phyloP scores from a whole-genome alignment of 1,140 invertebrate species.

The Drosophila parvula region DNA sequence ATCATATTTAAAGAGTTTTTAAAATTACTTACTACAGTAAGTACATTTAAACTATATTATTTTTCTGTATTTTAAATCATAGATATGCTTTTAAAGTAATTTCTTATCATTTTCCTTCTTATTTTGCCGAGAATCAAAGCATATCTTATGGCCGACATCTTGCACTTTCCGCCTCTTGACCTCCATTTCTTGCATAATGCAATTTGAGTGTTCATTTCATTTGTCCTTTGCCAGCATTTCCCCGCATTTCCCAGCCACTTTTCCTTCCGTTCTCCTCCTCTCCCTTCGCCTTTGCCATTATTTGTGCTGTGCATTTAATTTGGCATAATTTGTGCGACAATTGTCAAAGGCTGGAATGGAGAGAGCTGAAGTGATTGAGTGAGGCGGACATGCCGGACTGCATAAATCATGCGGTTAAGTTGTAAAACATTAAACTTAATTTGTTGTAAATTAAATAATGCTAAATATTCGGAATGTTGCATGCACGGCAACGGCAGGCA shows the following conservation, averaged over 20 bases:
- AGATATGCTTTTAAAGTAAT: background rate
- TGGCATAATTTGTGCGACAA: conserved; percentile 71
- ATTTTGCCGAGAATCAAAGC: background rate
- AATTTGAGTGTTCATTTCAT: conserved; percentile 34
- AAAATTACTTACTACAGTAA: no score
- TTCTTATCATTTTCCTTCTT: background rate
- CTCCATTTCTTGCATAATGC: conserved; percentile 37
- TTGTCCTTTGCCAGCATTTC: conserved; percentile 27
- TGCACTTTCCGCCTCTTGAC: conserved; percentile 11
- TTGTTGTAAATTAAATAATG: conserved; percentile 79
- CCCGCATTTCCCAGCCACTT: conserved; percentile 9
- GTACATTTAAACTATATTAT: no score
- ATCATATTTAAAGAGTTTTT: no score
- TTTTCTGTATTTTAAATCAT: background rate
- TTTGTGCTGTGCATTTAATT: conserved; percentile 66
- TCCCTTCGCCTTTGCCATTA: background rate
- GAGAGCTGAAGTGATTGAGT: conserved; percentile 31
- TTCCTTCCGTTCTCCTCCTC: background rate
- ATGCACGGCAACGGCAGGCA: conserved; percentile 16
- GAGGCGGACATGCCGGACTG: conserved; percentile 36
- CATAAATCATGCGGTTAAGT: conserved; percentile 75
- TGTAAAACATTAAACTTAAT: conserved; percentile 76
- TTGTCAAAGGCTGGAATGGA: conserved; percentile 39
- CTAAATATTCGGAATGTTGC: conserved; percentile 60
- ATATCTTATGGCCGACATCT: background rate